Evolutionary conservation across 2,797 vertebrate species (phyloP), one percentile per base, ranked within the genome.

Genomic region (Enteromius paludinosus): DNA sequence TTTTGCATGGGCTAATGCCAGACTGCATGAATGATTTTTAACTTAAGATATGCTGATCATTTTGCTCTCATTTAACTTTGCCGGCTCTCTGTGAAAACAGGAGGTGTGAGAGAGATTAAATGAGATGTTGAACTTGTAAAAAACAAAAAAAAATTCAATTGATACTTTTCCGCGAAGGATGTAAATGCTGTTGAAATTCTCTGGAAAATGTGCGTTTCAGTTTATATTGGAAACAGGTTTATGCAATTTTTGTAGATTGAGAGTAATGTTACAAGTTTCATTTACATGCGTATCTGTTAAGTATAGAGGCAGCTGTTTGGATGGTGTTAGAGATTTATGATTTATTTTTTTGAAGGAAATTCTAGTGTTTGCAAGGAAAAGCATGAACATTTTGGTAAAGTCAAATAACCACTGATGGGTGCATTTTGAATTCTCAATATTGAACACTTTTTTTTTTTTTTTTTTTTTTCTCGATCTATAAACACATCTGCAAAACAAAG

Each of bases 1-100:
- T 45, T 75, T 77, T 81, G 80, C 80, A 82, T 82, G 79, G 69
- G 70, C 79, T 74, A 17, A 66, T 43, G 70, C 47, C 70, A 52
- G 61, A 65, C 23, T 75, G 80, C 80, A 82, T 74, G 61, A 62
- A 64, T 49, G 41, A 64, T 41, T 72, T 72, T 62, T 72, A 56
- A 65, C 70, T 15, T 54, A 28, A 56, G 20, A 73, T 64, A 71
- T 80, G 59, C 80, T 74, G 47, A 74, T 30, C 47, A 41, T 65
- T 65, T 54, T 81, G 33, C 30, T 52, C 54, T 81, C 20, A 25
- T 23, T 62, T 47, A 4, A 20, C 14, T 52, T 54, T 66, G 45
- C 10, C 3, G 6, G 2, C 61, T 61, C 1, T 74, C 6, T 2
- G 15, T 38, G 11, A 71, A 81, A 64, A 64, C 14, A 45, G 59